phyloP scores from a whole-genome alignment of 2,113 vertebrate genomes.

The Ictalurus furcatus region DNA sequence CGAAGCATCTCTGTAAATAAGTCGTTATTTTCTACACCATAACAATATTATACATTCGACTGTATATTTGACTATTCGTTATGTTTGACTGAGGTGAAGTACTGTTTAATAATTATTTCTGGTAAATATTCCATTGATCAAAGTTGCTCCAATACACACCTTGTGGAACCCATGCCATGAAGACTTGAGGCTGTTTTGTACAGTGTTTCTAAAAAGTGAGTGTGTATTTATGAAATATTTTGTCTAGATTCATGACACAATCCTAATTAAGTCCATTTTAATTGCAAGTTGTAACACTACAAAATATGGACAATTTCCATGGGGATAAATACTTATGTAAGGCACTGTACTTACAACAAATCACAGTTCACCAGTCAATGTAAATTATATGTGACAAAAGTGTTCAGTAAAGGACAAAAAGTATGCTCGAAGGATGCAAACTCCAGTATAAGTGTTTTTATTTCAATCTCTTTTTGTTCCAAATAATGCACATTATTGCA shows the following conservation, averaged over 20 bases:
- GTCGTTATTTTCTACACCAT: not conserved
- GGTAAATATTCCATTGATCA: not conserved
- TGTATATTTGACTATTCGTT: too few species aligned
- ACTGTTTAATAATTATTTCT: not conserved
- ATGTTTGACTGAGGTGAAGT: not conserved
- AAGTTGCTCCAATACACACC: not conserved
- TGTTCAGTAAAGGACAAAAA: not conserved
- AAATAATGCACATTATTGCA: conserved; percentile 39
- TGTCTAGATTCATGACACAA: not conserved
- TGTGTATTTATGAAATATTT: not conserved
- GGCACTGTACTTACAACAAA: not conserved
- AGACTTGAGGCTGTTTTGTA: not conserved
- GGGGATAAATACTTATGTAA: not conserved
- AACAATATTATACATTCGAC: too few species aligned
- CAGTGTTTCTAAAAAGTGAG: not conserved
- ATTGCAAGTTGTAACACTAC: not conserved
- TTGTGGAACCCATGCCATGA: not conserved
- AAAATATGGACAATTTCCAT: not conserved
- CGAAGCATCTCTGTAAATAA: not conserved
- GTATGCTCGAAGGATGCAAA: not conserved
- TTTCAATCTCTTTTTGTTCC: conserved; percentile 38
- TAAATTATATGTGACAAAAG: not conserved
- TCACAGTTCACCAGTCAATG: not conserved
- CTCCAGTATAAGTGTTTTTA: conserved; percentile 31
- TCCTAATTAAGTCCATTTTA: not conserved